Percentiles rank a stretch among this genome's conserved stretches.
These are phyloP conservation scores for Dryomyza anilis DNA, from an alignment of 2,888 invertebrate species.

Conservation along the genomic window DNA sequence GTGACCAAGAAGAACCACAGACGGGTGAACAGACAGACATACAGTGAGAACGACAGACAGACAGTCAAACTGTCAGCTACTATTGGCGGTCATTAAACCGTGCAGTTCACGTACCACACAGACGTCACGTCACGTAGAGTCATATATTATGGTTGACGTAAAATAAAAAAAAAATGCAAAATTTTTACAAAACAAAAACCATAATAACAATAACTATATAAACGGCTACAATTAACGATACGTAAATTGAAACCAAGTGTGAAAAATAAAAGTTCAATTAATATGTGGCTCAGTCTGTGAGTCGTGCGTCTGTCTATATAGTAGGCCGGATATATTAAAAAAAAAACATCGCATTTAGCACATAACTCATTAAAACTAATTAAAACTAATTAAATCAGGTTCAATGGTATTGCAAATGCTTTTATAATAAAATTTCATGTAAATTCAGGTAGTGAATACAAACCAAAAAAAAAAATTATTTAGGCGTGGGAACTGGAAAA, in stretches of 20 bases:
- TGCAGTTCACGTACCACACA: slow-evolving; percentile 2
- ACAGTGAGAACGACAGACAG: neutral
- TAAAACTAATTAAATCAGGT: no score
- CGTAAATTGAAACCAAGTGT: slow-evolving; percentile 11
- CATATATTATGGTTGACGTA: slow-evolving; percentile 15
- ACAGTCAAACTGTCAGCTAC: slow-evolving; percentile 14
- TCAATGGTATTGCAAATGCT: no score
- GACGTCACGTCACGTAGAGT: slow-evolving; percentile 15
- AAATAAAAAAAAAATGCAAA: neutral
- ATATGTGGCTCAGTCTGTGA: no score
- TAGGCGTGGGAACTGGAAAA: no score
- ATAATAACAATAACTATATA: neutral
- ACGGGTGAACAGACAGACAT: neutral
- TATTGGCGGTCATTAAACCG: slow-evolving; percentile 31
- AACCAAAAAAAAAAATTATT: no score
- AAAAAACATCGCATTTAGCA: no score
- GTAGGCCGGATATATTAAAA: no score
- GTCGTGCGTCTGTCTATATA: no score
- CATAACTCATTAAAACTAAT: no score
- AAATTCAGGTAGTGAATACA: no score
- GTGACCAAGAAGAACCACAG: neutral
- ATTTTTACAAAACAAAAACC: no score
- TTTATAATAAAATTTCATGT: no score
- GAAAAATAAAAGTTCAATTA: neutral
- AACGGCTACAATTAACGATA: neutral